phyloP scores from a whole-genome alignment of 2,113 vertebrate genomes.

The Oostethus manadensis region DNA sequence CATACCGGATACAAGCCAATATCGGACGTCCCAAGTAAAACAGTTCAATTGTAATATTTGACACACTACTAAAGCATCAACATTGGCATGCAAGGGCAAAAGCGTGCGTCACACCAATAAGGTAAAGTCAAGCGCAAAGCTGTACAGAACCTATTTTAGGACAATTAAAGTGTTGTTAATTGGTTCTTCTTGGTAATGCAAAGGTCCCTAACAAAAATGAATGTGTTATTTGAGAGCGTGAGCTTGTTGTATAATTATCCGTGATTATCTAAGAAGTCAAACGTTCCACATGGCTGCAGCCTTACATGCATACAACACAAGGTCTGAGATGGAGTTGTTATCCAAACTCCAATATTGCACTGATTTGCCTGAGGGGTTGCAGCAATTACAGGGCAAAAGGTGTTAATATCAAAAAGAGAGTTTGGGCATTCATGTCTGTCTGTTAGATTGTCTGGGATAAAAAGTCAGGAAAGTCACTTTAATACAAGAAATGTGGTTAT shows the following conservation, averaged over 20 bases:
- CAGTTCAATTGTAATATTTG: too few relatives aligned
- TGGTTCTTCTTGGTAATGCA: too few relatives aligned
- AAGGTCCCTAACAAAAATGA: too few relatives aligned
- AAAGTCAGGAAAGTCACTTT: slow-evolving; percentile 26
- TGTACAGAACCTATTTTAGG: too few relatives aligned
- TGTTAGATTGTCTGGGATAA: slow-evolving; percentile 23
- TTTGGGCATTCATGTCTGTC: slow-evolving; percentile 18
- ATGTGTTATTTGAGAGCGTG: too few relatives aligned
- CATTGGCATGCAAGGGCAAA: too few relatives aligned
- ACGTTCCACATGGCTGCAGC: slow-evolving; percentile 7
- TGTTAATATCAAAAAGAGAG: slow-evolving; percentile 17
- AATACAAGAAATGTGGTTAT: slow-evolving; percentile 18
- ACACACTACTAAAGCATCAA: too few relatives aligned
- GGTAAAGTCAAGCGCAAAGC: too few relatives aligned
- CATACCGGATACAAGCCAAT: too few relatives aligned
- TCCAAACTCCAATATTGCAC: slow-evolving; percentile 22
- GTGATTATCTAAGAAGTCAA: slow-evolving; percentile 14
- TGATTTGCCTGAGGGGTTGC: slow-evolving; percentile 18
- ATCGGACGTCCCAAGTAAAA: too few relatives aligned
- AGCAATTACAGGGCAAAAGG: slow-evolving; percentile 33
- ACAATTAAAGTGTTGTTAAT: too few relatives aligned
- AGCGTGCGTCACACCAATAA: too few relatives aligned
- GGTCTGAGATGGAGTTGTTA: slow-evolving; percentile 6
- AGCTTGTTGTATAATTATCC: not conserved
- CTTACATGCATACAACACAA: slow-evolving; percentile 32